Evolutionary conservation across 2,113 vertebrate genomes (phyloP), one percentile per base, ranked within the genome.

Genomic region (Dolichallabes microphthalmus): DNA sequence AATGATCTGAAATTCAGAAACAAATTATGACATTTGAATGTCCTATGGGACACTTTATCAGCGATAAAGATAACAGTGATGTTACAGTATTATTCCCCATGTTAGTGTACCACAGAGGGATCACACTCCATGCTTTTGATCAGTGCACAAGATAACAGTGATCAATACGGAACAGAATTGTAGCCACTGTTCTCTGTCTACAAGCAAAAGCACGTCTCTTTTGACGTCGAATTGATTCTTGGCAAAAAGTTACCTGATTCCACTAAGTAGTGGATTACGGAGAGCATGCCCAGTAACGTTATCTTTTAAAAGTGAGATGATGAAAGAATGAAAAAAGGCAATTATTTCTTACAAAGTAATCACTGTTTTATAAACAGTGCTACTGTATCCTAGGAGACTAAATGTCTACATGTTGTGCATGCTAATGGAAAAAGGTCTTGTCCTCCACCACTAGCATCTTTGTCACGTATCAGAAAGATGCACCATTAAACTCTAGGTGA

Each of bases 351-450:
- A 50, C 39, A 50, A 11, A 25, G 50, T 50, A 22, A 71, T 73
- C 35, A 14, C 2, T 73, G 69, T 73, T 50, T 35, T 71, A 22
- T 39, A 45, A 71, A 71, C 68, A 71, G 19, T 45, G 10, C 32
- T 39, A 45, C 39, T 0, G 39, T 74, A 25, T 74, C 39, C 39
- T 14, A 74, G 71, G 71, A n/a, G 22, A 74, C 39, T 11, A 8
- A 45, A 45, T 45, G 39, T 50, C 11, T 0, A 74, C 50, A 74
- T 74, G 25, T 14, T 25, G 50, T 74, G 20, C 71, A 7, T 74
- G 22, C 71, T 74, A 74, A 74, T 74, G 71, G 71, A 74, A n/a
- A 74, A 74, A 74, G 71, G 71, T 74, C 22, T 50, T 14, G 11
- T 50, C 71, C 71, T 74, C 2, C 39, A 50, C 45, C 25, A n/a